phyloP scores from a whole-genome alignment of 2,888 invertebrate species.

The Tridacna crocea region DNA sequence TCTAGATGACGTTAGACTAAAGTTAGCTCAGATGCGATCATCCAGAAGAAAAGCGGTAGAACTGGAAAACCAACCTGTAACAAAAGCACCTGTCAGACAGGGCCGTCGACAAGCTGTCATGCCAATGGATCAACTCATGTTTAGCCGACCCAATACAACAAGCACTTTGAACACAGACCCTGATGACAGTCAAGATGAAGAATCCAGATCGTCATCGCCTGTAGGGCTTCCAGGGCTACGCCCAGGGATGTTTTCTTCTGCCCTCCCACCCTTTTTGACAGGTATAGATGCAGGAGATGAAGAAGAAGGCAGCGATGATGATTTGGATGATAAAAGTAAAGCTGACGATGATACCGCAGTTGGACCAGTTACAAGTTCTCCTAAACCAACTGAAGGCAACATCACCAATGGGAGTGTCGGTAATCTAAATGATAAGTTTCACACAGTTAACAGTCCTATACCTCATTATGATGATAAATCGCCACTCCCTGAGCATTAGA shows the following conservation, averaged over 20 bases:
- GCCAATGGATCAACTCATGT: slow-evolving; percentile 48
- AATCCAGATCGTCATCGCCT: slow-evolving; percentile 4
- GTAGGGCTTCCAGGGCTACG: slow-evolving; percentile 21
- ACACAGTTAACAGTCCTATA: background rate
- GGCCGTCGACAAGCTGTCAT: slow-evolving; percentile 58
- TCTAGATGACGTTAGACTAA: slow-evolving; percentile 59
- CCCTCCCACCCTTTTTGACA: slow-evolving; percentile 29
- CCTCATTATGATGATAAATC: background rate
- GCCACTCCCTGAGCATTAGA: background rate
- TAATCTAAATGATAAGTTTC: background rate
- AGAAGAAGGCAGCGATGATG: slow-evolving; percentile 14
- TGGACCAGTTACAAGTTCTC: slow-evolving; percentile 23
- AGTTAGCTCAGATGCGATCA: slow-evolving; percentile 45
- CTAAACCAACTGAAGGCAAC: background rate
- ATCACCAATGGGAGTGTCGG: no score
- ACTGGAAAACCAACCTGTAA: slow-evolving; percentile 5
- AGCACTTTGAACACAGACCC: background rate
- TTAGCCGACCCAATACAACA: slow-evolving; percentile 36
- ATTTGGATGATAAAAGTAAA: background rate
- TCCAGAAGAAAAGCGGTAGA: slow-evolving; percentile 29
- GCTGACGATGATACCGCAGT: background rate
- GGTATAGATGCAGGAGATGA: slow-evolving; percentile 22
- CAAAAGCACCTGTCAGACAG: slow-evolving; percentile 45
- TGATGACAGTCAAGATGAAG: slow-evolving; percentile 6
- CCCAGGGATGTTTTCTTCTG: slow-evolving; percentile 12